Conservation (phyloP, 37 sponge, comb jelly and placozoan genomes). For the Chondrosia reniformis region DNA sequence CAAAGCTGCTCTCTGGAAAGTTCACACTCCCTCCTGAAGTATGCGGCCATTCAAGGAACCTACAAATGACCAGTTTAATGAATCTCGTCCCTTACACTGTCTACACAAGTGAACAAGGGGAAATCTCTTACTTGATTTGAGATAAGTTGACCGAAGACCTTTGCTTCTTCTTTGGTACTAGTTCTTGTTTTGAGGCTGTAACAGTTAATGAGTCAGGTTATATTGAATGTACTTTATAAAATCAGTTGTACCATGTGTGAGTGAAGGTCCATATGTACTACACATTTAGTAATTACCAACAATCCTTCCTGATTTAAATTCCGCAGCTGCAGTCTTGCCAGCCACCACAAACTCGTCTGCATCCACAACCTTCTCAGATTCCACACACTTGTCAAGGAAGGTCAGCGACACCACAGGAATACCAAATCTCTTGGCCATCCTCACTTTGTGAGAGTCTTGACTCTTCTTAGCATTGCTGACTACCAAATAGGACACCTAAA, state of each 20-base stretch:
- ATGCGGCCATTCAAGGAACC: not conserved
- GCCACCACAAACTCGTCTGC: constrained; percentile 69
- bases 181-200: constrained; percentile 61
- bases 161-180: constrained; percentile 37
- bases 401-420: constrained; percentile 77
- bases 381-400: constrained; percentile 70
- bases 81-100: too few relatives aligned
- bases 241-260: not conserved
- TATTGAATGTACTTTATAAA: not conserved
- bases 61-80: not conserved
- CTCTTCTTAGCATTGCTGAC: constrained; percentile 80
- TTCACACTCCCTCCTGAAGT: too few relatives aligned
- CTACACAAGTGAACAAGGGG: too few relatives aligned
- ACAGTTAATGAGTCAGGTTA: not conserved
- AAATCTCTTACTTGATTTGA: constrained; percentile 60
- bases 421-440: constrained; percentile 85
- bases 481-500: constrained; percentile 72
- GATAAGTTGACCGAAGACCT: constrained; percentile 54
- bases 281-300: constrained; percentile 48
- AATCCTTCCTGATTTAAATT: constrained; percentile 86
- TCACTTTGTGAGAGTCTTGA: constrained; percentile 85
- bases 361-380: constrained; percentile 64
- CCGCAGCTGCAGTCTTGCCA: constrained; percentile 71
- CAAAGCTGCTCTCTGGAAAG: constrained; percentile 62
- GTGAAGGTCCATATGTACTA: not conserved